These are phyloP conservation scores for Drosophila ercepeae DNA, from an alignment of 1,140 invertebrate genomes.

Conservation along the genomic window DNA sequence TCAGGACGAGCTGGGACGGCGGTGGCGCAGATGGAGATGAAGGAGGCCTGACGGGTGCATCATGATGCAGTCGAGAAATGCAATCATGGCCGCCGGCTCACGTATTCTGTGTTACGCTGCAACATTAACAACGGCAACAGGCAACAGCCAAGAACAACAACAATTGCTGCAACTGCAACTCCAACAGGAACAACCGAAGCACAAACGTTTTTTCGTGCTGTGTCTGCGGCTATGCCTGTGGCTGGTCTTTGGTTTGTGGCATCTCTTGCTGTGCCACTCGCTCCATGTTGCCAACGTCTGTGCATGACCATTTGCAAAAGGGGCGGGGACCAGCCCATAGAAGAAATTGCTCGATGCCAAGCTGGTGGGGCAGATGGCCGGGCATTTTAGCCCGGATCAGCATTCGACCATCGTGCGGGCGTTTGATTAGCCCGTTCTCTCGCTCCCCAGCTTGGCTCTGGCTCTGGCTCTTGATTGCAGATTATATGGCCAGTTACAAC, in stretches of 20 bases:
- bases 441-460: background rate
- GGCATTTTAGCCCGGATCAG: constrained; percentile 33
- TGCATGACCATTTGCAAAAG: constrained; percentile 64
- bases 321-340: constrained; percentile 20
- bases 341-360: constrained; percentile 9
- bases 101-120: constrained; percentile 80
- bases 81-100: constrained; percentile 79
- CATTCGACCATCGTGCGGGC: constrained; percentile 68
- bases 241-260: constrained; percentile 20
- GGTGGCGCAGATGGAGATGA: background rate
- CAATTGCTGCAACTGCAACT: constrained; percentile 42
- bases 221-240: constrained; percentile 40
- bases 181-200: constrained; percentile 49
- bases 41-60: constrained; percentile 8
- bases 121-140: constrained; percentile 74
- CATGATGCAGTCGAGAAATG: constrained; percentile 63
- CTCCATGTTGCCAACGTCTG: constrained; percentile 53
- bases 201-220: constrained; percentile 79
- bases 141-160: constrained; percentile 19
- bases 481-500: constrained; percentile 71
- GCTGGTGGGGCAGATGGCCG: constrained; percentile 2
- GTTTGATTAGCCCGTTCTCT: constrained; percentile 65
- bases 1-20: constrained; percentile 16
- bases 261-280: constrained; percentile 22
- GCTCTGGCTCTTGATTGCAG: constrained; percentile 61